Percentiles rank a stretch among this genome's conserved stretches.
phyloP scores from a whole-genome alignment of 2,888 invertebrate species.

The Acanthococcus lagerstroemiae region DNA sequence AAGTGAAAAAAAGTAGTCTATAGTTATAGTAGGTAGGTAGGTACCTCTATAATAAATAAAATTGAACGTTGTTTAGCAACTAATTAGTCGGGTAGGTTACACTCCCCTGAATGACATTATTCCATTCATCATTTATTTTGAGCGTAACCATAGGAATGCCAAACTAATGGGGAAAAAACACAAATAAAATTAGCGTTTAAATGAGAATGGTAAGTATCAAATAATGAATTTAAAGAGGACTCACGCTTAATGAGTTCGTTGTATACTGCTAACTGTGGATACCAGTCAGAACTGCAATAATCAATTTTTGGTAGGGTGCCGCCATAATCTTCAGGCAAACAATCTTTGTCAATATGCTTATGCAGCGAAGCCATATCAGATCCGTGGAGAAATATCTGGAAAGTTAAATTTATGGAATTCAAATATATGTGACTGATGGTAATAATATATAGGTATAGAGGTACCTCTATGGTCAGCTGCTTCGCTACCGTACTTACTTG shows the following conservation, averaged over 20 bases:
- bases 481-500: too few relatives aligned
- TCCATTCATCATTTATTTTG: background rate
- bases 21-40: too few relatives aligned
- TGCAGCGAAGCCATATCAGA: slow-evolving; percentile 68
- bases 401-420: too few relatives aligned
- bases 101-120: too few relatives aligned
- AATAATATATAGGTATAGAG: too few relatives aligned
- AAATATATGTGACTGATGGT: too few relatives aligned
- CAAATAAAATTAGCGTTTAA: background rate
- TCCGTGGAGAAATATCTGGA: slow-evolving; percentile 77
- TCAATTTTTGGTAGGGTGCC: slow-evolving; percentile 63
- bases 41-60: too few relatives aligned
- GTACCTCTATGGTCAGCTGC: too few relatives aligned
- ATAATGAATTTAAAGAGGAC: too few relatives aligned
- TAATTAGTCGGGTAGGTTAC: too few relatives aligned
- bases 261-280: slow-evolving; percentile 54
- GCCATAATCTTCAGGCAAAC: slow-evolving; percentile 66
- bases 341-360: slow-evolving; percentile 55
- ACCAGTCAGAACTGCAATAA: slow-evolving; percentile 70
- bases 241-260: slow-evolving; percentile 52
- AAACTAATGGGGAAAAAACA: background rate
- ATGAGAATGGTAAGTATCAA: background rate
- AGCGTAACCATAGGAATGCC: slow-evolving; percentile 20
- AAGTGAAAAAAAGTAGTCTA: too few relatives aligned
- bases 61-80: too few relatives aligned